Evolutionary conservation across 1,140 invertebrate genomes (phyloP).

Genomic region (Maniola jurtina): DNA sequence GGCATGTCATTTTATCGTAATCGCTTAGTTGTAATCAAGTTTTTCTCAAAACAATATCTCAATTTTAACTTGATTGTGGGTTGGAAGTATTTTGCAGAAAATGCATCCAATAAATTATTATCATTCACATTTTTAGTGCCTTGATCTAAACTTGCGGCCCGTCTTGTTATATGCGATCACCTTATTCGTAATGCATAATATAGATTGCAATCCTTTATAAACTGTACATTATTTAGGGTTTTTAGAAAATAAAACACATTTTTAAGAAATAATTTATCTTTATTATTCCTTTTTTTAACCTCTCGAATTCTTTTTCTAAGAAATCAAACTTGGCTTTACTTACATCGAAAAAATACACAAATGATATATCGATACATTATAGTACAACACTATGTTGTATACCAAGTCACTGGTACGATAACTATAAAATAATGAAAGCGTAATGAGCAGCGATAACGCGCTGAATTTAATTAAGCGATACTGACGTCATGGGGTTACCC

Average conservation of each 20-base stretch:
- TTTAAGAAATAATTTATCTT: conserved; percentile 77
- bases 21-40: no score
- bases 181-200: conserved; percentile 27
- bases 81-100: no score
- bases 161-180: no score
- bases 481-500: not conserved
- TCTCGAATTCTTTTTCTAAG: conserved; percentile 74
- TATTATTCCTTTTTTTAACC: conserved; percentile 75
- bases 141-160: no score
- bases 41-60: no score
- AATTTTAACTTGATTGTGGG: no score
- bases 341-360: conserved; percentile 77
- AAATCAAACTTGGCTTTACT: conserved; percentile 76
- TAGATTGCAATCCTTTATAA: not conserved
- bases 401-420: conserved; percentile 53
- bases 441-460: conserved; percentile 43
- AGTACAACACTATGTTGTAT: conserved; percentile 56
- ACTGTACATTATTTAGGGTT: conserved; percentile 22
- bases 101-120: no score
- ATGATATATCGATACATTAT: conserved; percentile 67
- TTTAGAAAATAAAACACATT: conserved; percentile 64
- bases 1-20: no score
- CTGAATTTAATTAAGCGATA: conserved; percentile 17
- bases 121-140: no score
- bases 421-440: conserved; percentile 57